Base-by-base conservation (phyloP, 2,797 vertebrate genomes). In the Sarcophilus harrisii region DNA sequence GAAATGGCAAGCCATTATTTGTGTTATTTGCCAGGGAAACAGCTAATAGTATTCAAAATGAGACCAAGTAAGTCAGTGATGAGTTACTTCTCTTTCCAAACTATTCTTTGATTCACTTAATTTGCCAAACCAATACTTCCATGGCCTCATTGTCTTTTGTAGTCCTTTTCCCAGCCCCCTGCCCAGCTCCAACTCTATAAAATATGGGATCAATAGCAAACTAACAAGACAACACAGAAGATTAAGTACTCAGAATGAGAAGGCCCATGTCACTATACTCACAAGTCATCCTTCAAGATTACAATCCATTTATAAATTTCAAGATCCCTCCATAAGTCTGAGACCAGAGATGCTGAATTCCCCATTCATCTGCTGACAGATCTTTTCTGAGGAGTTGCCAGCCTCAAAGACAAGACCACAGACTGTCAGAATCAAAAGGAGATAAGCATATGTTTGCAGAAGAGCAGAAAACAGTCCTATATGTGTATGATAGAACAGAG, bases 401-500 rank as follows among this genome's bases (percentile, higher is more conserved):
- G 57, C 59, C 94, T 93, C 92, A n/a, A 89, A 93, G 92, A 91
- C 27, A 91, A 30, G 93, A 52, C 73, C 87, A 57, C 91, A 54
- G 57, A 92, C 32, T 28, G 58, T 89, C 1, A 0, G 81, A 96
- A 91, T 91, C 94, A 90, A 93, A 96, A 96, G 90, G 91, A 97
- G 96, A 97, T 96, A 96, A 98, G 91, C 96, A 93, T 96, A 94
- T 96, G 97, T 97, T 98, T 97, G 93, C 92, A 90, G 28, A 55
- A 21, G 94, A 95, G 93, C 91, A 95, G 90, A 97, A 97, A 96
- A 93, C 12, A 94, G 96, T 95, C 90, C 96, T 96, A 93, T 96
- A 94, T 95, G 90, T 90, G 90, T 90, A 45, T n/a, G 49, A 90
- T n/a, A 93, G 94, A 97, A 97, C 73, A 57, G 95, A 98, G 92